Conservation (phyloP, 1,140 invertebrate species). For the Zophobas atratus region DNA sequence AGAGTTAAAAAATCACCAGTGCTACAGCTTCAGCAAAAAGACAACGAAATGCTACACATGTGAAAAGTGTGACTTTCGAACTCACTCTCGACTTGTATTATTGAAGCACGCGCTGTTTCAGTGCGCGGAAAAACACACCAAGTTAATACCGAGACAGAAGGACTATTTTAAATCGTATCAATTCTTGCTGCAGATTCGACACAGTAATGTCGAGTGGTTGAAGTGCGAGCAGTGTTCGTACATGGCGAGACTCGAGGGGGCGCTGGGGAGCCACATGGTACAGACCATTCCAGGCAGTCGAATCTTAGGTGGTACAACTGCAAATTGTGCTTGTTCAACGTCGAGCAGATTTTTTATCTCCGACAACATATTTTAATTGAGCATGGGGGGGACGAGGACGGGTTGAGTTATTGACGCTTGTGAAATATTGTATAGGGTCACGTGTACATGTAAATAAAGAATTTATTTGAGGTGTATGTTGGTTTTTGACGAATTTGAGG, state of each 20-base stretch:
- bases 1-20: background rate
- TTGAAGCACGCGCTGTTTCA: background rate
- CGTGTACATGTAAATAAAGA: too few species aligned
- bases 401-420: background rate
- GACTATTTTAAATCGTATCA: background rate
- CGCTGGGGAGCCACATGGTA: too few species aligned
- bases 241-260: too few species aligned
- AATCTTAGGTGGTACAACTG: too few species aligned
- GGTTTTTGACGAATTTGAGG: too few species aligned
- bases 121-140: background rate
- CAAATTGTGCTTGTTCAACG: background rate
- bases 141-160: background rate
- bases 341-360: background rate
- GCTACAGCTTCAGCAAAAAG: background rate
- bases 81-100: background rate
- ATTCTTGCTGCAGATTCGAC: background rate
- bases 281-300: too few species aligned
- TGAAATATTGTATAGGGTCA: too few species aligned
- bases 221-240: background rate
- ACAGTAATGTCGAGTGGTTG: background rate
- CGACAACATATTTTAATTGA: conserved; percentile 7
- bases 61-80: background rate
- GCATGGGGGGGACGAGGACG: background rate
- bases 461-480: too few species aligned
- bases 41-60: background rate